Percentiles rank a stretch among this genome's conserved stretches.
These are phyloP conservation scores for Allygus modestus DNA, from an alignment of 2,888 invertebrate species.

Conservation along the genomic window DNA sequence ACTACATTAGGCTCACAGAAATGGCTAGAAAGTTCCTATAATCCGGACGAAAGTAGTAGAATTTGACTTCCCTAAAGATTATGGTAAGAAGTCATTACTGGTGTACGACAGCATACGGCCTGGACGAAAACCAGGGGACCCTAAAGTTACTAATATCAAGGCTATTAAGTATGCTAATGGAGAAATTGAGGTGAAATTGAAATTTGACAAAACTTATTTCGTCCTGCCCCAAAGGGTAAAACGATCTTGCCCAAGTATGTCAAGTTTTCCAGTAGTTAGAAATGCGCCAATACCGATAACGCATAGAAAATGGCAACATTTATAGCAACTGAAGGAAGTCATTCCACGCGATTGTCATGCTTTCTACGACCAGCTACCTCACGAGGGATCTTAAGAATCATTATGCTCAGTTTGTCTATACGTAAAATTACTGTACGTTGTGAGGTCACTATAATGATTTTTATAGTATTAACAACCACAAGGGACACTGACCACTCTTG, in stretches of 20 bases:
- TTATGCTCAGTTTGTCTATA: no score
- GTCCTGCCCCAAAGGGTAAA: not conserved
- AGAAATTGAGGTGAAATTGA: constrained; percentile 67
- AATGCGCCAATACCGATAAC: not conserved
- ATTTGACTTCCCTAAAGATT: constrained; percentile 50
- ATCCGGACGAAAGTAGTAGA: not conserved
- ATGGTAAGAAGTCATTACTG: no score
- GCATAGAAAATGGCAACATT: not conserved
- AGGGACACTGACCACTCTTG: no score
- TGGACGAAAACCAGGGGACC: no score
- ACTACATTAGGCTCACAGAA: constrained; percentile 65
- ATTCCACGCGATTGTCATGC: not conserved
- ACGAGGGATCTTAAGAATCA: no score
- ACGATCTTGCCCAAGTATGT: not conserved
- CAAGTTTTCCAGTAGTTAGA: not conserved
- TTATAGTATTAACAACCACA: no score
- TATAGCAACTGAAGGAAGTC: not conserved
- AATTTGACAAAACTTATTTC: not conserved
- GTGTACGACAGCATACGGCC: no score
- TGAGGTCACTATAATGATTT: no score
- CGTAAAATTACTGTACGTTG: not conserved
- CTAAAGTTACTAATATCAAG: no score
- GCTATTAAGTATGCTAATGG: constrained; percentile 68
- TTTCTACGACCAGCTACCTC: constrained; percentile 15
- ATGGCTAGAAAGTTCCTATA: constrained; percentile 59